These are phyloP conservation scores for Austrolebias charrua DNA, from an alignment of 2,797 vertebrate genomes.

Conservation along the genomic window DNA sequence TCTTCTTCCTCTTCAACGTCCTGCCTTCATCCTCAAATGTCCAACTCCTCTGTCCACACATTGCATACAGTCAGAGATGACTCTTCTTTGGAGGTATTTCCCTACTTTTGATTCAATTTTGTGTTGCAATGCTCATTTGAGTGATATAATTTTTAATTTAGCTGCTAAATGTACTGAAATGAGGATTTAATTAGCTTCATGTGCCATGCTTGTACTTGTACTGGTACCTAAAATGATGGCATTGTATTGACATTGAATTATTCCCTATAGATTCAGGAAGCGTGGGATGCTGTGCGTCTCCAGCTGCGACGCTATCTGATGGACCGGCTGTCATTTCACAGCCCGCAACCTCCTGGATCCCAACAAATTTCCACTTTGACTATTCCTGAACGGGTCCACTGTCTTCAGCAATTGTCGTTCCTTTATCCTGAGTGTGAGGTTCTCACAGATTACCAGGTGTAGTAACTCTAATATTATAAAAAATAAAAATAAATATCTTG, in stretches of 20 bases:
- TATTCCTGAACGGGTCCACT: constrained; percentile 75
- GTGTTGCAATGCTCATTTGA: background rate
- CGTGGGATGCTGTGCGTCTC: constrained; percentile 88
- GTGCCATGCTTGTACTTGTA: background rate
- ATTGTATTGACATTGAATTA: background rate
- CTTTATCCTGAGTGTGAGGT: constrained; percentile 89
- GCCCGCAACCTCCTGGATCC: constrained; percentile 22
- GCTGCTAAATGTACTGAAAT: constrained; percentile 1
- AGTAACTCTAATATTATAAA: background rate
- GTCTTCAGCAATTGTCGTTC: constrained; percentile 86
- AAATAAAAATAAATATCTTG: too few relatives aligned
- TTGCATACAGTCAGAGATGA: constrained; percentile 86
- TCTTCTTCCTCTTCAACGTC: constrained; percentile 68
- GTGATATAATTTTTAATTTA: constrained; percentile 4
- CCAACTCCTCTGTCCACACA: constrained; percentile 55
- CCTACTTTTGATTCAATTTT: constrained; percentile 2
- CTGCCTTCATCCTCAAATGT: constrained; percentile 67
- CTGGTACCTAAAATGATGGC: background rate
- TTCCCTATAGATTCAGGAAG: constrained; percentile 74
- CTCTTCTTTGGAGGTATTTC: constrained; percentile 74
- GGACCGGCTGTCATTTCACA: constrained; percentile 71
- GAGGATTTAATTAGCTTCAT: background rate
- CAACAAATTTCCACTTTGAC: constrained; percentile 39
- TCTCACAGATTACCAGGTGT: constrained; percentile 82
- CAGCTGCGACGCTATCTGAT: constrained; percentile 87